Conservation (phyloP, 1,140 invertebrate species). For the Alviniconcha marisindica region DNA sequence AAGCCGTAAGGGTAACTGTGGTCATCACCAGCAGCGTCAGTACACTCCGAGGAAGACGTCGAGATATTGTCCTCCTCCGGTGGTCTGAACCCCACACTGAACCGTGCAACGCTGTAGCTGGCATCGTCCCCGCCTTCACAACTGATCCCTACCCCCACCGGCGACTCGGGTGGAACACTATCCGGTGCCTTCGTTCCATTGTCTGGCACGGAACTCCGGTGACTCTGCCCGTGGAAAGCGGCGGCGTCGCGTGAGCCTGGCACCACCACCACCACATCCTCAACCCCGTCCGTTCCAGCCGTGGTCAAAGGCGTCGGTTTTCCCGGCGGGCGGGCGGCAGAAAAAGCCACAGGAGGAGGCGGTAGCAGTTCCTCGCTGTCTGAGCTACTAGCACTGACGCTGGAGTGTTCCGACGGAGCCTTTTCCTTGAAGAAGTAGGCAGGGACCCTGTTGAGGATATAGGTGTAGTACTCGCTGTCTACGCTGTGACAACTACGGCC, state of each 20-base stretch:
- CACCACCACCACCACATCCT: too few relatives aligned
- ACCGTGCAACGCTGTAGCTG: too few relatives aligned
- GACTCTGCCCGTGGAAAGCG: too few relatives aligned
- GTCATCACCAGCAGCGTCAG: not conserved
- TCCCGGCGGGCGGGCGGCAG: not conserved
- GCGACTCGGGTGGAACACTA: too few relatives aligned
- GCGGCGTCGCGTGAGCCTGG: too few relatives aligned
- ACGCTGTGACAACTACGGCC: not conserved
- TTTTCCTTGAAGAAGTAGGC: conserved; percentile 30
- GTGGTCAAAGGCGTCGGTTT: too few relatives aligned
- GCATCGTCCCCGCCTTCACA: too few relatives aligned
- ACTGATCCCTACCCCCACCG: too few relatives aligned
- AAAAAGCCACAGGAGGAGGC: not conserved
- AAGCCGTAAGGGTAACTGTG: not conserved
- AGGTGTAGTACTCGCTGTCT: conserved; percentile 32
- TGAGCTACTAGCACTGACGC: not conserved
- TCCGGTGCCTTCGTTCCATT: too few relatives aligned
- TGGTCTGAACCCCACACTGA: not conserved
- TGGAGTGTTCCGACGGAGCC: not conserved
- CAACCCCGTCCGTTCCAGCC: too few relatives aligned
- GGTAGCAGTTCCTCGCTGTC: not conserved
- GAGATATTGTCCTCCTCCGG: conserved; percentile 5
- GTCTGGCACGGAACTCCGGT: too few relatives aligned
- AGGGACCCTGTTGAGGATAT: conserved; percentile 32
- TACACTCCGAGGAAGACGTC: not conserved